Base-by-base conservation (phyloP, 2,113 vertebrate genomes). In the Sarotherodon lohbergeri region DNA sequence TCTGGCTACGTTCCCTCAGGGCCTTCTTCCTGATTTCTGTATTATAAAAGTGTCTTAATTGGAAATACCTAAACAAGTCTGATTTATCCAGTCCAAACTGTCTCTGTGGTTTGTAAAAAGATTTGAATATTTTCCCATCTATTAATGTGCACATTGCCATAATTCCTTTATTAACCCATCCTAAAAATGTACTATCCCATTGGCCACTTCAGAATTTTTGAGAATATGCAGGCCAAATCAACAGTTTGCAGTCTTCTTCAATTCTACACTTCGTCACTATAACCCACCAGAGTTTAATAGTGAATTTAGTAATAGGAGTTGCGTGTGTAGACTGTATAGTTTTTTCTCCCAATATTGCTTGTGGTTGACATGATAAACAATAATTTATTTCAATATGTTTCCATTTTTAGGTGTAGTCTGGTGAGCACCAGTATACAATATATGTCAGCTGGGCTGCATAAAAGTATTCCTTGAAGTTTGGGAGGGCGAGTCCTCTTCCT, bases 191-290 rank as follows among this genome's bases (percentile, higher is more conserved):
- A 34, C 29, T 61, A 61, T 61, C 0, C 0, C 29, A 34, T 61
- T 34, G 17, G 29, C 57, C 9, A 34, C 57, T 61, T 61, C 0
- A 0, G 0, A 61, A 61, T 61, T 61, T 34, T 61, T 61, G 29
- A 61, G 57, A 61, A 34, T 19, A 61, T 61, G 57, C 3, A 61
- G 29, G 57, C 57, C 0, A 34, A 61, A 34, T 4, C 57, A 61
- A 34, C 29, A 19, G 57, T 34, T 34, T 61, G 29, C 9, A 61
- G 57, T 34, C 16, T 34, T 61, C 9, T 61, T 61, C 9, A 61
- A 61, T 34, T 61, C 3, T 6, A 61, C 9, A 34, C 16, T 61
- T 10, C 0, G 0, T 34, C 57, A 6, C 29, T 61, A 6, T 61
- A 10, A 61, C 0, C 57, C 29, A 61, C 16, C 57, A 61, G 14